A percentile compares a stretch with the other conserved stretches of the same genome.
Evolutionary conservation across 2,113 vertebrate species (phyloP).

Genomic region (Microcebus lehilahytsara): DNA sequence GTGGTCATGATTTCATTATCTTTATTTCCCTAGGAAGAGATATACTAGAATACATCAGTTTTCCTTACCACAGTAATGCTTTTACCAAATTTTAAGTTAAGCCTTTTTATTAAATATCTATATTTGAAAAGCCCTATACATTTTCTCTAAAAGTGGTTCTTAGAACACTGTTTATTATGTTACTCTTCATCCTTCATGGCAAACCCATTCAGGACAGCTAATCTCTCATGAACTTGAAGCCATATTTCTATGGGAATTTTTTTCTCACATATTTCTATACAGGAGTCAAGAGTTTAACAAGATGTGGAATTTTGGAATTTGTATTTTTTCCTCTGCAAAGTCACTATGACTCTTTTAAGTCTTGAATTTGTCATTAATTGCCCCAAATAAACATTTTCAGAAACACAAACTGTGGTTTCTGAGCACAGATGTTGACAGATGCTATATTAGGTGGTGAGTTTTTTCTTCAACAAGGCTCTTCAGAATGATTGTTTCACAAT

Average conservation of each 20-base stretch:
- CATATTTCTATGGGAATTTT: not conserved
- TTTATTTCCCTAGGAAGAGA: not conserved
- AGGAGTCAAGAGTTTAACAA: not conserved
- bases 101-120: not conserved
- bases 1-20: not conserved
- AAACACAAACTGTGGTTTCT: not conserved
- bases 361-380: not conserved
- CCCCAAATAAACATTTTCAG: not conserved
- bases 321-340: not conserved
- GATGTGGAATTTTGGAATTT: not conserved
- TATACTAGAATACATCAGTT: not conserved
- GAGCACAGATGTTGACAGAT: not conserved
- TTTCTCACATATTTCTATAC: not conserved
- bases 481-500: not conserved
- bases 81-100: not conserved
- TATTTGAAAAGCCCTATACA: not conserved
- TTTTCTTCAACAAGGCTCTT: not conserved
- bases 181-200: not conserved
- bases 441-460: not conserved
- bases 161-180: not conserved
- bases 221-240: not conserved
- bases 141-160: not conserved
- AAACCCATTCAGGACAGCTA: not conserved
- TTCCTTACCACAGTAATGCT: not conserved
- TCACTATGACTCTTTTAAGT: not conserved